These are phyloP conservation scores for Casuarius casuarius DNA, from an alignment of 2,113 vertebrate species.

Conservation along the genomic window DNA sequence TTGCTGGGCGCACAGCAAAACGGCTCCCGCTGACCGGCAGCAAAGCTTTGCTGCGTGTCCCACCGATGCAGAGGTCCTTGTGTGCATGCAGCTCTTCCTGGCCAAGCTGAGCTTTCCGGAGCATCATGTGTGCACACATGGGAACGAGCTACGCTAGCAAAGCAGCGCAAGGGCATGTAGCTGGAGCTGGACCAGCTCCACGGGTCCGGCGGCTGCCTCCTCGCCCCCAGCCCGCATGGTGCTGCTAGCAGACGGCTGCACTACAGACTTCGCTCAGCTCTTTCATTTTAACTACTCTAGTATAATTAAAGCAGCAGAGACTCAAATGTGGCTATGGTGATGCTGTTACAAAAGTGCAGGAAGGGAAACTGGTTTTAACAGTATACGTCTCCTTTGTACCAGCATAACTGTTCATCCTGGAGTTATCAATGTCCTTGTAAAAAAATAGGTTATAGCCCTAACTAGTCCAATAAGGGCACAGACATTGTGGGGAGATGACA, in stretches of 20 bases:
- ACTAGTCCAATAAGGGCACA: not conserved
- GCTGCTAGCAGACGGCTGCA: not conserved
- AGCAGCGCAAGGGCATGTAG: not conserved
- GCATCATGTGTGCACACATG: fast-evolving
- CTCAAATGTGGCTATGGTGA: not conserved
- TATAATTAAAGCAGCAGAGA: not conserved
- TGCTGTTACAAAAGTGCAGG: not conserved
- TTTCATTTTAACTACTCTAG: not conserved
- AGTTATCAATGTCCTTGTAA: not conserved
- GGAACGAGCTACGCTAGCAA: not conserved
- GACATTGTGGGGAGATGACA: not conserved
- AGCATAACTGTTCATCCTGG: not conserved
- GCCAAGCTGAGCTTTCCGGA: not conserved
- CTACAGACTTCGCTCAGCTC: not conserved
- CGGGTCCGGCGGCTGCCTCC: not conserved
- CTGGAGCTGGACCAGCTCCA: not conserved
- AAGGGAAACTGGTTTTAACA: slow-evolving; percentile 12
- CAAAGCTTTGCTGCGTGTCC: not conserved
- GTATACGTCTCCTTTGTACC: not conserved
- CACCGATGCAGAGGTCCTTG: not conserved
- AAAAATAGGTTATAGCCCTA: not conserved
- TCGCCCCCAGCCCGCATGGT: fast-evolving
- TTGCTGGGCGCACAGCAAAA: not conserved
- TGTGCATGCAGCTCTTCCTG: not conserved
- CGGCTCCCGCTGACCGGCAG: not conserved